Conservation (phyloP, 23 tunicate species). For the Phallusia fumigata region DNA sequence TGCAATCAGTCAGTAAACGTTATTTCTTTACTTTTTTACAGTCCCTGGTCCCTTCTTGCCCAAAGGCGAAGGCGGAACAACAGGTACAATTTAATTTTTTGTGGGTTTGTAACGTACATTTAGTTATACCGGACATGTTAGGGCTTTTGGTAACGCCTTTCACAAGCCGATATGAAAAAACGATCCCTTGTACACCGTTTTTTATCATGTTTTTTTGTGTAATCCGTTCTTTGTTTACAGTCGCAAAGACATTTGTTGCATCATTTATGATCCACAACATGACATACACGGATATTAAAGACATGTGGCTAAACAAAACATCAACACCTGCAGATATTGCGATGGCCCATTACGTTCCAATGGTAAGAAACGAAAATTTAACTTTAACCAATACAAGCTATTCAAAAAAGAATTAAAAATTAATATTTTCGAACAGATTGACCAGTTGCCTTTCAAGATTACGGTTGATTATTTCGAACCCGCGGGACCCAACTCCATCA, state of each 20-base stretch:
- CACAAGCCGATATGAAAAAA: too few species aligned
- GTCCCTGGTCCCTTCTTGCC: slow-evolving; percentile 57
- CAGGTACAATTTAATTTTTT: neutral
- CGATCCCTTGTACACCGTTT: too few species aligned
- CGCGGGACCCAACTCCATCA: neutral
- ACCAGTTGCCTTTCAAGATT: slow-evolving; percentile 1
- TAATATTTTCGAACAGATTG: neutral
- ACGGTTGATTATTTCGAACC: slow-evolving; percentile 58
- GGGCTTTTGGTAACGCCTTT: too few species aligned
- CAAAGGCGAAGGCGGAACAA: neutral
- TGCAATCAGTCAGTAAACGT: neutral
- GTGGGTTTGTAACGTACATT: too few species aligned
- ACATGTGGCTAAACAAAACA: slow-evolving; percentile 40
- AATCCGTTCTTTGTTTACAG: neutral
- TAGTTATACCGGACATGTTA: too few species aligned
- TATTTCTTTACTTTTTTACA: slow-evolving; percentile 21
- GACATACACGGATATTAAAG: slow-evolving; percentile 12
- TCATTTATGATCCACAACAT: slow-evolving; percentile 25
- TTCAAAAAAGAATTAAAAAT: neutral
- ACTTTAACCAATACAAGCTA: neutral
- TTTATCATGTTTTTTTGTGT: too few species aligned
- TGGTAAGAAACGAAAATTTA: neutral
- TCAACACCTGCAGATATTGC: slow-evolving; percentile 4
- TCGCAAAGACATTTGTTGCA: slow-evolving; percentile 9
- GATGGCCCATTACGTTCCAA: neutral